Conservation (phyloP, 2,888 invertebrate species). For the Linnaemya vulpina region DNA sequence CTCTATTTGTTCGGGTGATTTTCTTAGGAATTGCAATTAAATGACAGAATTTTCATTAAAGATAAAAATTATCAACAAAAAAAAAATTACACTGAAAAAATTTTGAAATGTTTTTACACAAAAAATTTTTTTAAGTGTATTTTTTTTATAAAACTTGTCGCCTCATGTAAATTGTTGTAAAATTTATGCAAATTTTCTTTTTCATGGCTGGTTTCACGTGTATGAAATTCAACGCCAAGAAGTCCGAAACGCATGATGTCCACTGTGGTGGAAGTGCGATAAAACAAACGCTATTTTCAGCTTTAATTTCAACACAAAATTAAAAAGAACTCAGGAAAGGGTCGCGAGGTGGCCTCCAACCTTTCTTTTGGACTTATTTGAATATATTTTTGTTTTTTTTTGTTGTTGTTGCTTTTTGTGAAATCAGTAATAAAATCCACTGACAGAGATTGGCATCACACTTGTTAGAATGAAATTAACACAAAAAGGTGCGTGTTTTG, state of each 20-base stretch:
- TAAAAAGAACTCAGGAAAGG: background rate
- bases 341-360: background rate
- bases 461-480: constrained; percentile 48
- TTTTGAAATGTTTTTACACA: too few relatives aligned
- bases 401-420: too few relatives aligned
- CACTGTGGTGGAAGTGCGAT: constrained; percentile 79
- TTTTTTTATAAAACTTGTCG: background rate
- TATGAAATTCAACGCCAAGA: constrained; percentile 14
- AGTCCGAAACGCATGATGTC: constrained; percentile 43
- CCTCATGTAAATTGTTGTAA: constrained; percentile 1
- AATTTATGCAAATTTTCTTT: background rate
- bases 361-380: constrained; percentile 6
- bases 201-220: background rate
- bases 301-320: constrained; percentile 31
- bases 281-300: constrained; percentile 78
- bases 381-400: background rate
- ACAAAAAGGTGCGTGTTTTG: constrained; percentile 75
- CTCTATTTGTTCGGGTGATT: too few relatives aligned
- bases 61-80: too few relatives aligned
- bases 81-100: too few relatives aligned
- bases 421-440: constrained; percentile 61
- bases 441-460: constrained; percentile 78
- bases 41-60: too few relatives aligned
- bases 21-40: too few relatives aligned
- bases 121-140: background rate